Evolutionary conservation across 2,888 invertebrate species (phyloP), one percentile per base, ranked within the genome.

Genomic region (Luffia ferchaultella): DNA sequence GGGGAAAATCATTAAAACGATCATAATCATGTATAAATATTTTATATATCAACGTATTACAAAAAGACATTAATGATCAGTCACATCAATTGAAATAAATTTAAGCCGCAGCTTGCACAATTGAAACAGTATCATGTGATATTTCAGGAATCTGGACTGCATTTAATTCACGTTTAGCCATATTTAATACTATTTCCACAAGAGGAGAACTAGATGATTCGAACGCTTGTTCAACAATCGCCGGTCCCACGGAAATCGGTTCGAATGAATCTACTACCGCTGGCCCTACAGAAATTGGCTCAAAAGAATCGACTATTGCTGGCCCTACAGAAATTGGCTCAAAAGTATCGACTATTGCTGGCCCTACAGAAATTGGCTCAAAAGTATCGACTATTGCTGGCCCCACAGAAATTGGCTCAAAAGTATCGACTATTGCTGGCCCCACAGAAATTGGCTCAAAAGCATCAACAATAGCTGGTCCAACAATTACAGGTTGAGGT

Each of bases 241-340:
- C 50, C 12, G 52, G 52, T 16, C 48, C 50, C n/a, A 53, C 53
- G 9, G 51, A 19, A 45, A 52, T 50, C 3, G 50, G 52, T 18
- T 50, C 45, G 16, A 12, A 17, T 7, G 53, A 57, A 52, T 59
- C 60, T 40, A 61, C 44, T 41, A 62, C n/a, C 2, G 61, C 60
- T 48, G 65, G 60, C 19, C 63, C 65, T 17, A 61, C 59, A n/a
- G 58, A 42, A 47, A 62, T 54, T 16, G 60, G 60, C 30, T 58
- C 50, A 43, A 63, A 63, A 54, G 51, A 50, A 43, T 1, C 48
- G 1, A 54, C 44, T 7, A 54, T 60, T 2, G 51, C 56, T 18
- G 52, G 52, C 15, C 48, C 50, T 16, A 53, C 53, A 15, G 51
- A 19, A 45, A 52, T 50, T 2, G 50, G 52, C 18, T 50, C 45